A percentile compares a stretch with the other conserved stretches of the same genome.
phyloP scores from a whole-genome alignment of 2,888 invertebrate species.

The Hemaris fuciformis region DNA sequence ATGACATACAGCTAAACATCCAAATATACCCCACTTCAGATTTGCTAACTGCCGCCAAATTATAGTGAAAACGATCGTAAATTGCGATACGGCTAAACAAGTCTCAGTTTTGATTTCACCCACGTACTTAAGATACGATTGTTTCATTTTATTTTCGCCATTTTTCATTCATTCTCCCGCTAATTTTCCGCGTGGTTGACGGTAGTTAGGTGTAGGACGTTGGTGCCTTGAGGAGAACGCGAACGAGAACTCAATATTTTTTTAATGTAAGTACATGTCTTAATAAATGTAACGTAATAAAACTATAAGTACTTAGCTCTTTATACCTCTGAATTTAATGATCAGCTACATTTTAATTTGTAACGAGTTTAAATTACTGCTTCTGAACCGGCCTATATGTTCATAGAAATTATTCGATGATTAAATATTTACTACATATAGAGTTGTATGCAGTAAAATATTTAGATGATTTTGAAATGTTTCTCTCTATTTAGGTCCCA shows the following conservation, averaged over 20 bases:
- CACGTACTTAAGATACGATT: constrained; percentile 36
- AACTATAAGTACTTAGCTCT: no score
- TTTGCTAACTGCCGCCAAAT: neutral
- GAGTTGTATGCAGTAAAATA: no score
- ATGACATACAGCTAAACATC: neutral
- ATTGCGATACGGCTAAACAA: neutral
- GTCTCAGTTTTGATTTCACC: constrained; percentile 29
- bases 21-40: neutral
- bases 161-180: constrained; percentile 49
- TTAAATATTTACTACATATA: no score
- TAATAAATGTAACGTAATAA: neutral
- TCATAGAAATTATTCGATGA: no score
- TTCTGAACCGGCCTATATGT: no score
- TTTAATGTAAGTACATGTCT: neutral
- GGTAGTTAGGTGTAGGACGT: neutral
- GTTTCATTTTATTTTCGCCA: constrained; percentile 42
- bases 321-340: no score
- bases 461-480: no score
- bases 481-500: no score
- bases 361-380: no score
- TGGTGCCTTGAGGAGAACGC: neutral
- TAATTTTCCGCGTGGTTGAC: constrained; percentile 54
- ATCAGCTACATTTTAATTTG: no score
- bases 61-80: neutral
- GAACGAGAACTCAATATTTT: neutral